phyloP scores from a whole-genome alignment of 2,888 invertebrate species.

The Ctena decussata region DNA sequence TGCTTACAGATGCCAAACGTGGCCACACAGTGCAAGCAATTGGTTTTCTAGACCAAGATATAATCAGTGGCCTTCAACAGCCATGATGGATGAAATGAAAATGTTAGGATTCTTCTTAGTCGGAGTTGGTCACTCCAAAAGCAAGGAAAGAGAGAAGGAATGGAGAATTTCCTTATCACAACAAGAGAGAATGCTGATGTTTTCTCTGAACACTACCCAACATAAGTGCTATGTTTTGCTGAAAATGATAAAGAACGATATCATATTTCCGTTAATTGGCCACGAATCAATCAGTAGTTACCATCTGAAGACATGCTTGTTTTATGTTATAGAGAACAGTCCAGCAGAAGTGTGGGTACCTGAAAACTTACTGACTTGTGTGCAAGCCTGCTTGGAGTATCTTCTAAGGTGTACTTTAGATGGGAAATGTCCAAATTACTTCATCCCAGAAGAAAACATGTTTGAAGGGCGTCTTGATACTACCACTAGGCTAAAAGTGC shows the following conservation, averaged over 20 bases:
- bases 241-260: neutral
- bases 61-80: constrained; percentile 8
- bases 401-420: neutral
- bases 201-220: neutral
- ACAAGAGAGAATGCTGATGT: constrained; percentile 1
- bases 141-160: neutral
- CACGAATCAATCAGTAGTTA: neutral
- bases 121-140: neutral
- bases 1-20: neutral
- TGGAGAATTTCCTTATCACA: neutral
- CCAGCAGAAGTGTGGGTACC: neutral
- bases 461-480: neutral
- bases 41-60: neutral
- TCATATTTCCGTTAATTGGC: neutral
- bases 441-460: constrained; percentile 15
- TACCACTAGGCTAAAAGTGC: no score
- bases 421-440: neutral
- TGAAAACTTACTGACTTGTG: neutral
- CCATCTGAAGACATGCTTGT: constrained; percentile 6
- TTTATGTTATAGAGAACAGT: neutral
- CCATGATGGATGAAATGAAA: neutral
- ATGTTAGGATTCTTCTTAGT: neutral
- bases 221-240: neutral
- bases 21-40: neutral
- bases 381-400: neutral